Base-by-base conservation (phyloP, 1,140 invertebrate genomes). In the Calliopsis andreniformis region DNA sequence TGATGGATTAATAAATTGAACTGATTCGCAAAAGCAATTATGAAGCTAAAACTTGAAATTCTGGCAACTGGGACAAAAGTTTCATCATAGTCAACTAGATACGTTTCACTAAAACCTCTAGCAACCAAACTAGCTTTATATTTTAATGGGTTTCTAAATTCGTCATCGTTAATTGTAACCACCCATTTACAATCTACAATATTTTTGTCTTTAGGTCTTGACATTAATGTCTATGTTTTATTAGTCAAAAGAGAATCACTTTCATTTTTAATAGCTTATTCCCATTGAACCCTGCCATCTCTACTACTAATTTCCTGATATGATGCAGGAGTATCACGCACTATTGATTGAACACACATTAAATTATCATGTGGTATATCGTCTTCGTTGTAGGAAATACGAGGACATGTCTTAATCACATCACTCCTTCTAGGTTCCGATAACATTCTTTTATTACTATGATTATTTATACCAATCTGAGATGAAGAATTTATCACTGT, bases 111-210 rank as follows among this genome's bases (percentile, higher is more conserved):
- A 66, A 87, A 93, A 18, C 92, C 92, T 67, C 87, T 86, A 3
- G 90, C 91, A 28, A 93, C 88, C 51, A 92, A 81, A 32, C 91
- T 73, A 53, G 88, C 92, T 67, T 91, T 92, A 83, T 90, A 88
- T 67, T 78, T 82, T 25, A 84, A 49, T 51, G 86, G 83, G 58
- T 89, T 76, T 63, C 89, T 88, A 80, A 78, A 78, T 78, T n/a
- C 45, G 18, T 53, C n/a, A 3, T 51, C 5, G 32, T 51, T 53
- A n/a, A 67, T 32, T 35, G 14, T 32, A 35, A 56, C 56, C 6
- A 69, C 66, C 53, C 66, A 63, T 63, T 63, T 63, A 42, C 35
- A 45, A 35, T 63, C 61, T 16, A 63, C 42, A 63, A 51, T 87
- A 85, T 91, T 90, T 87, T 86, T 88, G 79, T 89, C 84, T n/a